A percentile compares a stretch with the other conserved stretches of the same genome.
phyloP scores from a whole-genome alignment of 1,140 invertebrate species.

The Drosophila insularis region DNA sequence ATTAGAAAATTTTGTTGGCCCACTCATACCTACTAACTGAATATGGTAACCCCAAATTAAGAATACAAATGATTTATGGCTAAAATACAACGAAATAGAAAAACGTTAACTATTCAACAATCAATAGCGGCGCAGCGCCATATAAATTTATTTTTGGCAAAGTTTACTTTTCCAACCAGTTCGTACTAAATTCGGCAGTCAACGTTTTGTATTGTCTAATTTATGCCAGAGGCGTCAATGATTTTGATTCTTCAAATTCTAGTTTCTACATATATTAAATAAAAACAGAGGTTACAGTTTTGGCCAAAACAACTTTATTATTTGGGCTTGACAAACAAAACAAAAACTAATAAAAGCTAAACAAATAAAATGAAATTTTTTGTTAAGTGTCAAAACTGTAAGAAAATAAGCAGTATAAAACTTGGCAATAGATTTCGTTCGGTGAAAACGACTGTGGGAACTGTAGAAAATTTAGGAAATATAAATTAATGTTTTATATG shows the following conservation, averaged over 20 bases:
- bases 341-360: not conserved
- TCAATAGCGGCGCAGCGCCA: constrained; percentile 19
- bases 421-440: too few species aligned
- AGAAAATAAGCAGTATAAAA: too few species aligned
- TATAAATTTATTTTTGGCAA: constrained; percentile 52
- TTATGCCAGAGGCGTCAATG: constrained; percentile 46
- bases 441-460: too few species aligned
- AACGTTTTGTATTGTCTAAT: constrained; percentile 37
- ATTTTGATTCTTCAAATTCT: constrained; percentile 32
- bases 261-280: constrained; percentile 46
- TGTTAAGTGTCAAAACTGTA: not conserved
- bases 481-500: too few species aligned
- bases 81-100: constrained; percentile 21
- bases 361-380: not conserved
- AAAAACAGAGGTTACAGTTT: constrained; percentile 28
- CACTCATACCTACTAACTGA: not conserved
- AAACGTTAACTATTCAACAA: constrained; percentile 40
- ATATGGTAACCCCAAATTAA: constrained; percentile 14
- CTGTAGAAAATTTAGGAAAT: too few species aligned
- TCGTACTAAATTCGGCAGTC: constrained; percentile 41
- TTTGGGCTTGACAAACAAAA: constrained; percentile 8
- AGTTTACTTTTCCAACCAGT: constrained; percentile 56
- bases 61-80: constrained; percentile 35
- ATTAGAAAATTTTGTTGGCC: constrained; percentile 31
- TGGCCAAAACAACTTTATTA: constrained; percentile 56